Conservation (phyloP, 2,113 vertebrate species). For the Callipepla squamata region DNA sequence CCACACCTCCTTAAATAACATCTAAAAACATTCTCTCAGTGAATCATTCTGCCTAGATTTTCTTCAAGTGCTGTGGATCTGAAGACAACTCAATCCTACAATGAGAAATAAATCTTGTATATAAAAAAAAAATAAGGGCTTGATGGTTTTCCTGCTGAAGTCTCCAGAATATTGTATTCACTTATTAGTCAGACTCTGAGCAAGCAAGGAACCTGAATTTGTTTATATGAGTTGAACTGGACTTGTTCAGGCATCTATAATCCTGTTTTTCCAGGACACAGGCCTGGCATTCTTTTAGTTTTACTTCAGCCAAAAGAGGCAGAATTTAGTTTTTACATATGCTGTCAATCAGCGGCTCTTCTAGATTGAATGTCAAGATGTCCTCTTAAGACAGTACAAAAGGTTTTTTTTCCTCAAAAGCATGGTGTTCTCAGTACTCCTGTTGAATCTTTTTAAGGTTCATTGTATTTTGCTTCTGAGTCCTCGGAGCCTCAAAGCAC, state of each 20-base stretch:
- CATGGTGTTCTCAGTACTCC: accelerated
- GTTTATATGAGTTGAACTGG: background rate
- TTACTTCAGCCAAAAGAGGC: background rate
- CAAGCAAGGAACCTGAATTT: background rate
- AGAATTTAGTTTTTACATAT: background rate
- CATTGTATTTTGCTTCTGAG: background rate
- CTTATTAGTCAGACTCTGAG: background rate
- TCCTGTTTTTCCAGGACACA: background rate
- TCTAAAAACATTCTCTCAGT: background rate
- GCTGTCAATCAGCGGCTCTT: background rate
- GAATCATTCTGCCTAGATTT: background rate
- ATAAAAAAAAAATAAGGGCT: background rate
- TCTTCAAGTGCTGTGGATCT: background rate
- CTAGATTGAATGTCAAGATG: background rate
- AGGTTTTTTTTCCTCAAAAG: background rate
- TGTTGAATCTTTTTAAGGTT: background rate
- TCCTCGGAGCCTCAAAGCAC: background rate
- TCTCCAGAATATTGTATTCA: background rate
- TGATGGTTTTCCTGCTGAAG: background rate
- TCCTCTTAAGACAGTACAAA: background rate
- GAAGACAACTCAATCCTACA: background rate
- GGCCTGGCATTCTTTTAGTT: background rate
- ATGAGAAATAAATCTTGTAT: background rate
- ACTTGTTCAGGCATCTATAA: conserved; percentile 11
- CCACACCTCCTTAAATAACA: background rate